Percentiles rank a stretch among this genome's conserved stretches.
phyloP scores from a whole-genome alignment of 2,797 vertebrate species.

The Pipistrellus pipistrellus region DNA sequence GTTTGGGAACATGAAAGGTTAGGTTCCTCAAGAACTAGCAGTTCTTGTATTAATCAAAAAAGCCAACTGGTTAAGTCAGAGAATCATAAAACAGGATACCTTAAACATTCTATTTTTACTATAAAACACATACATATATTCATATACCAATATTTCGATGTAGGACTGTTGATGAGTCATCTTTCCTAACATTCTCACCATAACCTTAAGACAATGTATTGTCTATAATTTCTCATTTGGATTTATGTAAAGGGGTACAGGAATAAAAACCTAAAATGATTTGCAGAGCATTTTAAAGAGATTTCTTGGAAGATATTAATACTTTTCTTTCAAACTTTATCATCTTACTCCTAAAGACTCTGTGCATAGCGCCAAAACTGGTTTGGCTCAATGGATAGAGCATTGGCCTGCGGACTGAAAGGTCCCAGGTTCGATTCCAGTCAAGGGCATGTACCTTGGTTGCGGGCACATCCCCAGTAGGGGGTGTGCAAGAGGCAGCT shows the following conservation, averaged over 20 bases:
- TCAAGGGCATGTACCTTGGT: no score
- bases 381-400: no score
- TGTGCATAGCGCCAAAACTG: neutral
- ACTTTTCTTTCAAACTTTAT: neutral
- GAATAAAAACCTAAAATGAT: conserved; percentile 3
- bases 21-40: neutral
- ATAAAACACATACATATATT: conserved; percentile 7
- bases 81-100: neutral
- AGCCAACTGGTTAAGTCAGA: neutral
- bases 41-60: conserved; percentile 1
- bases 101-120: conserved; percentile 51
- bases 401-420: no score
- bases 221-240: conserved; percentile 18
- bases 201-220: neutral
- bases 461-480: no score
- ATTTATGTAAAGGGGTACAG: neutral
- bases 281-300: neutral
- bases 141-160: neutral
- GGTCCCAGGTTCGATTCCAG: no score
- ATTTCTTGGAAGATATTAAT: neutral
- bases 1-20: neutral
- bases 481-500: no score
- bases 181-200: neutral
- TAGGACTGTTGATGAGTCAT: neutral
- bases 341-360: neutral